Percentiles rank a stretch among this genome's conserved stretches.
These are phyloP conservation scores for Chrysomallon squamiferum DNA, from an alignment of 1,140 invertebrate species.

Conservation along the genomic window DNA sequence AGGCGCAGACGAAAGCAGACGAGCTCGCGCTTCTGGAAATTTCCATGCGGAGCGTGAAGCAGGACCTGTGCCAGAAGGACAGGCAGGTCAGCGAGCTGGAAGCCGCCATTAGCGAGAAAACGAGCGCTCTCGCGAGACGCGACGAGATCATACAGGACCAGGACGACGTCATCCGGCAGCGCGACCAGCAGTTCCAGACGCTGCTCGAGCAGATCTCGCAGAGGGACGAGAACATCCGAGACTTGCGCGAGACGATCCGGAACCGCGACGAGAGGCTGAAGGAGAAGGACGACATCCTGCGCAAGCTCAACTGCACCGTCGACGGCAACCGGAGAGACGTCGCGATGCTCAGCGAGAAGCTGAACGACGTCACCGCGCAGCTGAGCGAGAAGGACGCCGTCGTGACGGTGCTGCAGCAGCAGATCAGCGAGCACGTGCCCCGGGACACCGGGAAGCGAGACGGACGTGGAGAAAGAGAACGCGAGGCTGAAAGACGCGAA, in stretches of 20 bases:
- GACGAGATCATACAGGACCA: conserved; percentile 43
- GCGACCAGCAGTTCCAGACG: conserved; percentile 42
- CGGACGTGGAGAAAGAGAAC: conserved; percentile 43
- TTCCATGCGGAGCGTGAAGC: conserved; percentile 28
- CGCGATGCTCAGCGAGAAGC: conserved; percentile 32
- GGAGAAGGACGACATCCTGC: conserved; percentile 47
- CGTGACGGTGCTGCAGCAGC: conserved; percentile 31
- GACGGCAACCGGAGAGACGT: conserved; percentile 45
- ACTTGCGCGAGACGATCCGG: conserved; percentile 37
- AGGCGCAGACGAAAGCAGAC: conserved; percentile 15
- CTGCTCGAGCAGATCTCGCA: conserved; percentile 47
- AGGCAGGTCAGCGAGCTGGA: conserved; percentile 33
- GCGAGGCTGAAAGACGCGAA: conserved; percentile 34
- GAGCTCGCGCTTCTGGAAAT: conserved; percentile 23
- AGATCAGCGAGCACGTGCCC: conserved; percentile 20
- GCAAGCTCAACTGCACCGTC: conserved; percentile 29
- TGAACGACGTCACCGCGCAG: conserved; percentile 23
- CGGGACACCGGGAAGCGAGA: conserved; percentile 24
- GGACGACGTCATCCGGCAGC: conserved; percentile 38
- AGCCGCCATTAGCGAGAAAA: conserved; percentile 32
- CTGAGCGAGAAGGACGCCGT: conserved; percentile 38
- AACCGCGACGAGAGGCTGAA: conserved; percentile 43
- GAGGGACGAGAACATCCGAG: conserved; percentile 36
- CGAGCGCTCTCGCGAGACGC: conserved; percentile 20
- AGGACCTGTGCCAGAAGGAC: conserved; percentile 34